These are phyloP conservation scores for Andrena camellia DNA, from an alignment of 2,888 invertebrate species.

Conservation along the genomic window DNA sequence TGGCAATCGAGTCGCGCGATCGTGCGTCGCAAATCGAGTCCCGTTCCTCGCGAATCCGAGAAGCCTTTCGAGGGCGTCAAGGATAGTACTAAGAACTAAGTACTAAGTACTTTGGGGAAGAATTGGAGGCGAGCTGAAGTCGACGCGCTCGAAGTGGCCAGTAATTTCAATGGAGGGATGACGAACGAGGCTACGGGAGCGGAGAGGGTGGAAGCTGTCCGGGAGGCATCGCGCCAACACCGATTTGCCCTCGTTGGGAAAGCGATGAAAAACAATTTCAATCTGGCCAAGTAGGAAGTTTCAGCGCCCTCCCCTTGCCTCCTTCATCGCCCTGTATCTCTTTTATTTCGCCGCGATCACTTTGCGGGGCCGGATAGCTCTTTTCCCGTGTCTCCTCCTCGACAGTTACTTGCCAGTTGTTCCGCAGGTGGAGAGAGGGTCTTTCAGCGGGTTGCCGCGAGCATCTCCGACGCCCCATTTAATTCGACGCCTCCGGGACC, in stretches of 20 bases:
- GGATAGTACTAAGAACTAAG: no score
- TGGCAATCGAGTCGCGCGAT: not conserved
- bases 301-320: conserved; percentile 39
- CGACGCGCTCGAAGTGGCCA: conserved; percentile 22
- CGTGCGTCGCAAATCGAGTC: not conserved
- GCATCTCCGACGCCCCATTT: not conserved
- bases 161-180: conserved; percentile 23
- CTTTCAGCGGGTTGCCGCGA: not conserved
- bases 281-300: conserved; percentile 75
- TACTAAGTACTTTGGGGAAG: no score
- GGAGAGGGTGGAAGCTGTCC: conserved; percentile 25
- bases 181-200: not conserved
- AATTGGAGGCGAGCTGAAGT: not conserved
- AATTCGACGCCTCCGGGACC: not conserved
- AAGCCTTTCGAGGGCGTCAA: no score
- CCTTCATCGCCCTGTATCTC: conserved; percentile 43
- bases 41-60: not conserved
- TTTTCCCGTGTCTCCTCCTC: not conserved
- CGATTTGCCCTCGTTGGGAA: conserved; percentile 54
- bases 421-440: not conserved
- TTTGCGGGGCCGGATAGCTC: conserved; percentile 3
- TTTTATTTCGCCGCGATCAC: conserved; percentile 52
- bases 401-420: conserved; percentile 7
- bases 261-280: conserved; percentile 74
- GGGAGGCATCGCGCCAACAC: conserved; percentile 44